Base-by-base conservation (phyloP, 2,888 invertebrate species). In the Eupithecia centaureata region DNA sequence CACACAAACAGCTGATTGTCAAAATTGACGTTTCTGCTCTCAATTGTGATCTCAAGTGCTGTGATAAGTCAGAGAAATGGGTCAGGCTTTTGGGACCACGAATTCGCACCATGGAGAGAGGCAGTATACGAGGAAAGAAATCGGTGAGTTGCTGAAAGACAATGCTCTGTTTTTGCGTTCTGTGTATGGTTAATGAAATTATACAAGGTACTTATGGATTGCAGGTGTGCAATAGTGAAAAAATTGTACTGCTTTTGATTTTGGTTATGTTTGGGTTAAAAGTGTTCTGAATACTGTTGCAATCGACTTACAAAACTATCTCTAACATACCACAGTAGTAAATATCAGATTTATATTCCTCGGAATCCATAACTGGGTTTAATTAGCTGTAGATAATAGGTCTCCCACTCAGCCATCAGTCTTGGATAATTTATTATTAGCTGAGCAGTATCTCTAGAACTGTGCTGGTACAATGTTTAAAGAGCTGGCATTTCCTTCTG, bases 61-160 rank as follows among this genome's bases (percentile, higher is more conserved):
- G 86, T 86, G 88, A 83, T 82, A 68, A 61, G 56, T 54, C 63
- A 60, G 51, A 81, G 85, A 81, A 76, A 94, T 94, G 94, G 94
- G 94, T 71, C 94, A 94, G 76, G 86, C 92, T 54, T 94, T 94
- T 77, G 94, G 94, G 65, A 93, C 91, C 30, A 88, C 91, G 66
- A 90, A 88, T 73, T 91, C 93, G 38, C 92, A 93, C 81, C 87
- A 86, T 74, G 88, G 89, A 54, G 91, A 92, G 71, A 83, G 93
- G 76, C 90, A 91, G 71, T 89, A 87, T 75, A 84, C 85, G 73
- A 91, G 92, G 77, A 94, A 94, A 82, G 92, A 93, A 79, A 89
- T 89, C 76, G 93, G 94, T 93, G 82, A 76, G 92, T 70, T 38
- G 54, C 38, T 69, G 42, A 63, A 30, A 52, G 58, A 63, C 67